Evolutionary conservation across 53 echinoderm and acorn worm species (phyloP).

Genomic region (Antedon mediterranea): DNA sequence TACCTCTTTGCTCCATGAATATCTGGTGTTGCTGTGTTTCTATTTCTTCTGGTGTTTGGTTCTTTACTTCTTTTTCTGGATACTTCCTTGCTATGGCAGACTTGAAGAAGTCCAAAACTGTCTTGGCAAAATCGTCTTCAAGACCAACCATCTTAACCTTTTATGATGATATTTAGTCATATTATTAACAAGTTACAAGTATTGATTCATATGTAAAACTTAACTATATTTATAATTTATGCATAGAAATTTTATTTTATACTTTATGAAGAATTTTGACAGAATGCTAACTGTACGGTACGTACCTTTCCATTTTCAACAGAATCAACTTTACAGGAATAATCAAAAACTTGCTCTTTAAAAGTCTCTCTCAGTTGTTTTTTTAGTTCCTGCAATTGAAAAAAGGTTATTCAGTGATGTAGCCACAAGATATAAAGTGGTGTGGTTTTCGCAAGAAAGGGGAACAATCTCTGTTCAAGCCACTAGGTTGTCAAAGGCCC

Average conservation of each 20-base stretch:
- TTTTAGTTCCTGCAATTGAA: slow-evolving; percentile 51
- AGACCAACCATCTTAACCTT: slow-evolving; percentile 55
- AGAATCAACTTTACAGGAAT: slow-evolving; percentile 51
- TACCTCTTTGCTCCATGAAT: slow-evolving; percentile 78
- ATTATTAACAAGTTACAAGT: neutral
- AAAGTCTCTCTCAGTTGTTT: slow-evolving; percentile 33
- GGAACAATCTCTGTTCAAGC: no score
- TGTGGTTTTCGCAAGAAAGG: no score
- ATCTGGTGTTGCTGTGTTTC: slow-evolving; percentile 48
- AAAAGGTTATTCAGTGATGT: no score
- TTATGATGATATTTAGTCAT: neutral
- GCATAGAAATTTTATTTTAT: no score
- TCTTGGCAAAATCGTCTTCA: slow-evolving; percentile 45
- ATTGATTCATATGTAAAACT: neutral
- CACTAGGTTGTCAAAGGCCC: no score
- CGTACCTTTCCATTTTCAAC: slow-evolving; percentile 22
- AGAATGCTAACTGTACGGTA: neutral
- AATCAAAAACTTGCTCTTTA: slow-evolving; percentile 34
- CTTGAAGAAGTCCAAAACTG: slow-evolving; percentile 71
- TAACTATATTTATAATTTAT: slow-evolving; percentile 23
- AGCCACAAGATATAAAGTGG: no score
- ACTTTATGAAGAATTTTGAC: neutral
- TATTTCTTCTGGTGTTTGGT: neutral
- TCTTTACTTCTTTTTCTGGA: slow-evolving; percentile 6
- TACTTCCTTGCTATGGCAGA: slow-evolving; percentile 58